phyloP scores from a whole-genome alignment of 2,888 invertebrate species.

The Callyntrura guangdongensis region DNA sequence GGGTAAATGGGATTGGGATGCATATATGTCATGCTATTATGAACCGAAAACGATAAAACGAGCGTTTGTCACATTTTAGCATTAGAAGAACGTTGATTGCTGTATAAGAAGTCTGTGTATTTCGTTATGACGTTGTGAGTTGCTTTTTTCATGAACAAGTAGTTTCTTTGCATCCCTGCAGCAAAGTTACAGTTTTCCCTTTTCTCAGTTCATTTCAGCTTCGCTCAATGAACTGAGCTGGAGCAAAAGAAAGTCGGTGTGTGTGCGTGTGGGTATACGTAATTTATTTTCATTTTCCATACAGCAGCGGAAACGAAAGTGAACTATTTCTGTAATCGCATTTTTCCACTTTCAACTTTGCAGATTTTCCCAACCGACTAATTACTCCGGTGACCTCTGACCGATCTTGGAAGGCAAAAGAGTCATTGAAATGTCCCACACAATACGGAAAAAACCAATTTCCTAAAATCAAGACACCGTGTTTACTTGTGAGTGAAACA shows the following conservation, averaged over 20 bases:
- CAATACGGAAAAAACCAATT: not conserved
- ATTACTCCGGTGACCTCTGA: conserved; percentile 18
- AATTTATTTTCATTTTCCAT: not conserved
- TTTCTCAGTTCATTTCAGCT: conserved; percentile 13
- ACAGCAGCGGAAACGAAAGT: not conserved
- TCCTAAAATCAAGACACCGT: conserved; percentile 40
- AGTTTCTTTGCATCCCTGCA: not conserved
- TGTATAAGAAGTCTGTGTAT: not conserved
- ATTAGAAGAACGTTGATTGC: conserved; percentile 14
- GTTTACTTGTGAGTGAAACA: conserved; percentile 39
- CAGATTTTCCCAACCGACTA: not conserved
- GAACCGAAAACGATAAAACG: not conserved
- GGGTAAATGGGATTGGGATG: not conserved
- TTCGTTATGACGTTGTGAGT: not conserved
- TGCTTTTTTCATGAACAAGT: conserved; percentile 32
- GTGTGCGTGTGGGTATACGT: not conserved
- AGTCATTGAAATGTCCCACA: conserved; percentile 9
- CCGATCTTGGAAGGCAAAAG: conserved; percentile 3
- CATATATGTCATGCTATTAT: not conserved
- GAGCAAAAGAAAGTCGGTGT: not conserved
- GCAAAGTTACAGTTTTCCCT: not conserved
- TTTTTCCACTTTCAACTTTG: not conserved
- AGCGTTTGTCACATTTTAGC: conserved; percentile 14
- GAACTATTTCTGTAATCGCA: too few relatives aligned
- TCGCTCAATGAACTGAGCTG: not conserved